Evolutionary conservation across 2,797 vertebrate genomes (phyloP).

Genomic region (Sebastes itinus): DNA sequence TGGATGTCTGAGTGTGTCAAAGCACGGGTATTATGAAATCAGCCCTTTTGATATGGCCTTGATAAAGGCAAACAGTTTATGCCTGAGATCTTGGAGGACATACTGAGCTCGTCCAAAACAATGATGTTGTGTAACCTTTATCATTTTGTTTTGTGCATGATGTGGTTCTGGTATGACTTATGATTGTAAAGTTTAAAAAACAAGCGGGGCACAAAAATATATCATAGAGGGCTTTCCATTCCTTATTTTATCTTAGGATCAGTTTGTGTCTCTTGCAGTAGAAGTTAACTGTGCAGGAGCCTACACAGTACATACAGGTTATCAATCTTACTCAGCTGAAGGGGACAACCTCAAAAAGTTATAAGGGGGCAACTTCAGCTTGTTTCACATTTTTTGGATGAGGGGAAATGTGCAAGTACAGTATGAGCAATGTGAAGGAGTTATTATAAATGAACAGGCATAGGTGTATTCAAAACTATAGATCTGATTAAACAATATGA

Average conservation of each 20-base stretch:
- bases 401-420: neutral
- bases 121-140: neutral
- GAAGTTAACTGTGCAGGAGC: neutral
- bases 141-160: constrained; percentile 2
- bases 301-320: neutral
- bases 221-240: neutral
- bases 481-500: neutral
- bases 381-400: neutral
- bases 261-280: neutral
- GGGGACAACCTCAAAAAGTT: neutral
- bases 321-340: neutral
- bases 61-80: neutral
- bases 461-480: neutral
- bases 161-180: neutral
- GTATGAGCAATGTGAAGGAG: neutral
- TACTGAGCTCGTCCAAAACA: neutral
- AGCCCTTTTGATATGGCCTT: neutral
- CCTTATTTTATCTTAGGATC: neutral
- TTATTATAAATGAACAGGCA: neutral
- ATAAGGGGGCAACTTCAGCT: neutral
- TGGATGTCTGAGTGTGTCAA: neutral
- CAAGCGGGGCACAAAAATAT: neutral
- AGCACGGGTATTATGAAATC: neutral
- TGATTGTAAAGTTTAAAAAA: neutral
- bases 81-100: neutral